Evolutionary conservation across 2,113 vertebrate species (phyloP).

Genomic region (Aix galericulata): DNA sequence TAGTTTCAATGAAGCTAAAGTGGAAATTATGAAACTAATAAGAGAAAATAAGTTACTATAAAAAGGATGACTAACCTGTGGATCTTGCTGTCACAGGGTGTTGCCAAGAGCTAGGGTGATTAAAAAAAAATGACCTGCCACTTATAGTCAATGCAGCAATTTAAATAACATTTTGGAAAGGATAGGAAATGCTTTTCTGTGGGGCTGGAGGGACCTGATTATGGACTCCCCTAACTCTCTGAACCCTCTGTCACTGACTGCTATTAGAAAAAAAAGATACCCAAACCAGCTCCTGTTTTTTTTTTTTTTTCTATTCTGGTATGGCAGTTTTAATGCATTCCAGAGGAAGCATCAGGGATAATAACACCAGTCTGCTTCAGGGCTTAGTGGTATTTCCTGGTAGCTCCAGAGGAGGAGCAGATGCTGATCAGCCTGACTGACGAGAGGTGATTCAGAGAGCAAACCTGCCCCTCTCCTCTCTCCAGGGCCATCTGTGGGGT

Average conservation of each 20-base stretch:
- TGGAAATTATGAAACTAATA: conserved; percentile 22
- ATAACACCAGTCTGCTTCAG: not conserved
- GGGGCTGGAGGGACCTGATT: not conserved
- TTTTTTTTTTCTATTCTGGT: not conserved
- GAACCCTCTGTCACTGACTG: not conserved
- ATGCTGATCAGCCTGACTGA: not conserved
- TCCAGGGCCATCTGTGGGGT: not conserved
- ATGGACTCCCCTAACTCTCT: not conserved
- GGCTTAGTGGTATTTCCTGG: conserved; percentile 44
- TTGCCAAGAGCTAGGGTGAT: conserved; percentile 16
- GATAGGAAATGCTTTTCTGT: not conserved
- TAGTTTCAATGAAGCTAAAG: not conserved
- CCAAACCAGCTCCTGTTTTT: too few species aligned
- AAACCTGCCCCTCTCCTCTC: not conserved
- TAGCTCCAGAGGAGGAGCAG: not conserved
- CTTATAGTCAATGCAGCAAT: not conserved
- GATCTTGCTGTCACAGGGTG: conserved; percentile 15
- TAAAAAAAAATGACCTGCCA: not conserved
- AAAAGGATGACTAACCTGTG: conserved; percentile 34
- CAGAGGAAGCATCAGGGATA: not conserved
- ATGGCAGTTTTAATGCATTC: conserved; percentile 1
- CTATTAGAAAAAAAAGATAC: not conserved
- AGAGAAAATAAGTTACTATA: conserved; percentile 9
- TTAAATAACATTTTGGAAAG: not conserved
- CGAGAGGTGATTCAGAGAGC: conserved; percentile 3